Evolutionary conservation across 2,113 vertebrate genomes (phyloP).

Genomic region (Procavia capensis): DNA sequence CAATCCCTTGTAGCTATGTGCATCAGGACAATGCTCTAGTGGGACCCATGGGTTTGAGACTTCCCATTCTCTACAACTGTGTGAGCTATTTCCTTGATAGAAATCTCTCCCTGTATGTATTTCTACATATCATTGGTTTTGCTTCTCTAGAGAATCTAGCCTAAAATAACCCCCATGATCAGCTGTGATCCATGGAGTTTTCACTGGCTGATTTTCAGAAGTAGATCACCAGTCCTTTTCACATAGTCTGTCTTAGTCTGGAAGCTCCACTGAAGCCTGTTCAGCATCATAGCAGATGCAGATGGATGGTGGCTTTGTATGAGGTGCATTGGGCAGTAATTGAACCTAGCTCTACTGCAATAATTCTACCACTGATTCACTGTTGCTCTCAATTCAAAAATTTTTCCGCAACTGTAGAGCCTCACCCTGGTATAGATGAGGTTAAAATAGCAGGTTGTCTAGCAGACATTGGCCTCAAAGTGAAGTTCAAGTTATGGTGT

Average conservation of each 20-base stretch:
- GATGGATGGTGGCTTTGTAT: background rate
- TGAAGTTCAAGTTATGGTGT: background rate
- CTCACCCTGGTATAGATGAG: background rate
- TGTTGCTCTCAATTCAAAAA: too few relatives aligned
- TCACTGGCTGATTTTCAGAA: background rate
- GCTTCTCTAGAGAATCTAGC: too few relatives aligned
- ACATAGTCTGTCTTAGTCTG: background rate
- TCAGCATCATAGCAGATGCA: background rate
- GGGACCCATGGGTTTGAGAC: too few relatives aligned
- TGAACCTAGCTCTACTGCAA: background rate
- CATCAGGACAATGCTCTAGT: too few relatives aligned
- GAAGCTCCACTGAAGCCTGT: background rate
- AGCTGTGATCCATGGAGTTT: background rate
- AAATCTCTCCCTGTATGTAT: too few relatives aligned
- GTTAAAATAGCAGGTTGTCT: background rate
- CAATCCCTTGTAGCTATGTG: too few relatives aligned
- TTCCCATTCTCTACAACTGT: too few relatives aligned
- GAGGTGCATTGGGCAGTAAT: background rate
- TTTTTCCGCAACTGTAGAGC: background rate
- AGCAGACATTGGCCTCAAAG: background rate
- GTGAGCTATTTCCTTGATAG: too few relatives aligned
- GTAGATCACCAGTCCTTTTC: background rate
- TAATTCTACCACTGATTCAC: background rate
- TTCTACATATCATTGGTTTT: too few relatives aligned
- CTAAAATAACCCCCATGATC: background rate